Evolutionary conservation across 2,888 invertebrate genomes (phyloP), one percentile per base, ranked within the genome.

Genomic region (Eupithecia inturbata): DNA sequence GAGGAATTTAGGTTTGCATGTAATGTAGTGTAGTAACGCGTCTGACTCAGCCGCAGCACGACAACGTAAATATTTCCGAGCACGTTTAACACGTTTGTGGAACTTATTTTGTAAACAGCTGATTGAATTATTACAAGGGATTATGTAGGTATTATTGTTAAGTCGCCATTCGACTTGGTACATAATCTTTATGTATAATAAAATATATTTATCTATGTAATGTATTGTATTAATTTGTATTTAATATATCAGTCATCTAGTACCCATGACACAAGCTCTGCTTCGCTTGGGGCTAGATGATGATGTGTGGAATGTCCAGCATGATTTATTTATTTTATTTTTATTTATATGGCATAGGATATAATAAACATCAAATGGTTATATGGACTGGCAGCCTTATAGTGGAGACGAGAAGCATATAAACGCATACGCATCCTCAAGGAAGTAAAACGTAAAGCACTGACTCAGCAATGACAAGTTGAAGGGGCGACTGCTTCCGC

Each of bases 41-140:
- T 33, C 26, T 72, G 53, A 45, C 67, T 70, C 69, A 73, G 69
- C 19, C 57, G 41, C n/a, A 39, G 14, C 63, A 67, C 57, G 45
- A 69, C 39, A 26, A 53, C 60, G 31, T 57, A 62, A 67, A 67
- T 67, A 60, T 41, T 70, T 73, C 73, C 60, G 57, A 60, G 19
- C 71, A 64, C 64, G 49, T 36, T 33, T 36, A 53, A 57, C 41
- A 63, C 63, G 68, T 69, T 67, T 28, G 26, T 49, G 26, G 45
- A 74, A 53, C 68, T 71, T 68, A 67, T 33, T 53, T 53, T 53
- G 31, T 53, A 68, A 68, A 68, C 53, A 68, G 33, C 53, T 68
- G 33, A 22, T 62, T 39, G 19, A 26, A 57, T 22, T 22, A 22
- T 28, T 60, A 39, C 60, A 60, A 57, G 16, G 49, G 49, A 53